Evolutionary conservation across 1,140 invertebrate species (phyloP).

Genomic region (Sitophilus oryzae): DNA sequence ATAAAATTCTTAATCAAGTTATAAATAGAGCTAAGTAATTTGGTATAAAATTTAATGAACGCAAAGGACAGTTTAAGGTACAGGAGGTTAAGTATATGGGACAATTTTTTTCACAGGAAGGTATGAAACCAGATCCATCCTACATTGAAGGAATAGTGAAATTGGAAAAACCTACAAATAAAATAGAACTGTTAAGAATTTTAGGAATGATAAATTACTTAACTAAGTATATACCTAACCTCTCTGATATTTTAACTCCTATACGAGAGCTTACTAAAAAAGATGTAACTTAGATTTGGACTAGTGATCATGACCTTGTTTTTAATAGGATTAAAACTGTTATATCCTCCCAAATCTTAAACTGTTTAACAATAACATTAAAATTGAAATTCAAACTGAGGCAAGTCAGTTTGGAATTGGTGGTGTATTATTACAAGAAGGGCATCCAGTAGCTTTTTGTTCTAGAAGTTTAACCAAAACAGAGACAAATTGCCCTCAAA

Average conservation of each 20-base stretch:
- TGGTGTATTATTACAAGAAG: slow-evolving; percentile 16
- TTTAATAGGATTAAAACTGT: slow-evolving; percentile 8
- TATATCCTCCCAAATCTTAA: neutral
- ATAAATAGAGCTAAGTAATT: too few species aligned
- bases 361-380: slow-evolving; percentile 9
- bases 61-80: too few species aligned
- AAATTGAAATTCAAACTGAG: slow-evolving; percentile 16
- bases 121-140: slow-evolving; percentile 15
- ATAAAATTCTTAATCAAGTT: too few species aligned
- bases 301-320: neutral
- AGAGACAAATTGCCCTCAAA: too few species aligned
- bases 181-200: slow-evolving; percentile 25
- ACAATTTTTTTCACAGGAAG: too few species aligned
- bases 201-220: slow-evolving; percentile 26
- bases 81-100: too few species aligned
- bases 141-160: slow-evolving; percentile 18
- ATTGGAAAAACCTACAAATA: slow-evolving; percentile 21
- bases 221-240: too few species aligned
- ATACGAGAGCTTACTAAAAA: too few species aligned
- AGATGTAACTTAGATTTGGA: slow-evolving; percentile 13
- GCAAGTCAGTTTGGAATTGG: slow-evolving; percentile 22
- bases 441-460: slow-evolving; percentile 5
- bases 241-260: slow-evolving; percentile 11
- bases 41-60: too few species aligned
- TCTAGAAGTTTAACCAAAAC: neutral